Percentiles rank a stretch among this genome's conserved stretches.
phyloP scores from a whole-genome alignment of 2,888 invertebrate genomes.

The Amitus sp. region DNA sequence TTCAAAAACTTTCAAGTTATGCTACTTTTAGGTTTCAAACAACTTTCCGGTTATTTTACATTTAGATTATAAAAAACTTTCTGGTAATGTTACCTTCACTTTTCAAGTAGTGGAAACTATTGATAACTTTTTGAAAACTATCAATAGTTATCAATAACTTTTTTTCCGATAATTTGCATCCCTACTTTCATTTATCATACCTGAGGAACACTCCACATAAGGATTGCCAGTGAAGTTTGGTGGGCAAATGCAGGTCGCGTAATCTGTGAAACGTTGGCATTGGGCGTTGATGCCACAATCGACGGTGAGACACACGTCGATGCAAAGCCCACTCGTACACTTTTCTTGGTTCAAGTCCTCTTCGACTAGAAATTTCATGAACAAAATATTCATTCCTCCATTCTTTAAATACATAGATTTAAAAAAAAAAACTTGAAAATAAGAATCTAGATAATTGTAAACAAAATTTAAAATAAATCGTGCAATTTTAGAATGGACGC shows the following conservation, averaged over 20 bases:
- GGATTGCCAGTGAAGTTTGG: conserved; percentile 82
- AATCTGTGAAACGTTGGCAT: conserved; percentile 80
- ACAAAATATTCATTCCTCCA: no score
- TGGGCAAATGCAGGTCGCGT: conserved; percentile 82
- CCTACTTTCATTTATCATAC: conserved; percentile 59
- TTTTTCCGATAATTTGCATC: no score
- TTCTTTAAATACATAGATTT: no score
- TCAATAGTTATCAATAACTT: no score
- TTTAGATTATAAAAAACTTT: no score
- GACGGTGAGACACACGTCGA: conserved; percentile 81
- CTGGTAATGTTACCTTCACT: no score
- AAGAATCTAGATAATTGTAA: background rate
- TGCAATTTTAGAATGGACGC: background rate
- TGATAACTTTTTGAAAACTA: no score
- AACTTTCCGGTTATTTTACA: no score
- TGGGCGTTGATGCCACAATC: conserved; percentile 86
- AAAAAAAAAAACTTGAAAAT: conserved; percentile 14
- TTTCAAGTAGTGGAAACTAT: no score
- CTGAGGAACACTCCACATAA: conserved; percentile 77
- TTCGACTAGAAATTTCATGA: conserved; percentile 73
- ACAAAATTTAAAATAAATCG: background rate
- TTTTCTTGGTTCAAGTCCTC: conserved; percentile 75
- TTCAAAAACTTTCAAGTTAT: no score
- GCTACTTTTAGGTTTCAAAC: no score
- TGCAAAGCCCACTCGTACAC: conserved; percentile 80